These are phyloP conservation scores for Euura lappo DNA, from an alignment of 1,140 invertebrate genomes.

Conservation along the genomic window DNA sequence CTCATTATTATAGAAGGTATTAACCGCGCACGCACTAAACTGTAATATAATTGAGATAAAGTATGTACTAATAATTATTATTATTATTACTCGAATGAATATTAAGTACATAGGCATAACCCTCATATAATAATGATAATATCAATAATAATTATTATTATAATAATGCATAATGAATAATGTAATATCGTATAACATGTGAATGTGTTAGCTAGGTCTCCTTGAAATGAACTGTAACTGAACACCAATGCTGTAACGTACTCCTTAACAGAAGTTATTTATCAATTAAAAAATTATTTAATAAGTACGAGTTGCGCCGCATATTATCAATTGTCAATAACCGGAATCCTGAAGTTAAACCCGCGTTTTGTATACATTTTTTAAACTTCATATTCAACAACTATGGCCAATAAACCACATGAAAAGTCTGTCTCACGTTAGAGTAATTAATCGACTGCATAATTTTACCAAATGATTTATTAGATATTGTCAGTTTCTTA, in stretches of 20 bases:
- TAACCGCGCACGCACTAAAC: background rate
- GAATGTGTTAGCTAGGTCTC: conserved; percentile 36
- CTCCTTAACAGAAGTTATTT: conserved; percentile 24
- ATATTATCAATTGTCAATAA: too few relatives aligned
- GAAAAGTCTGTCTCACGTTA: too few relatives aligned
- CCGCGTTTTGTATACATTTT: too few relatives aligned
- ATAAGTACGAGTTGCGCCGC: too few relatives aligned
- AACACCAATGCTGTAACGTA: conserved; percentile 57
- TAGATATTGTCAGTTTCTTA: too few relatives aligned
- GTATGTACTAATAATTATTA: too few relatives aligned
- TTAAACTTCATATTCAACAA: too few relatives aligned
- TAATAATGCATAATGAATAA: conserved; percentile 16
- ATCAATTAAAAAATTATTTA: background rate
- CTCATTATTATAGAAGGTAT: background rate
- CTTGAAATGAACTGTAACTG: conserved; percentile 56
- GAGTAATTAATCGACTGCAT: too few relatives aligned
- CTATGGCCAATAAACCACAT: too few relatives aligned
- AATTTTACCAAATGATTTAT: too few relatives aligned
- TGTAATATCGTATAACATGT: conserved; percentile 32
- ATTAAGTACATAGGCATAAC: background rate
- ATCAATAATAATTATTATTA: conserved; percentile 34
- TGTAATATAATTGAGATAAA: background rate
- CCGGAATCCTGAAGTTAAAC: too few relatives aligned
- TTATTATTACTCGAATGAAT: background rate
- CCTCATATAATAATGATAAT: conserved; percentile 1